phyloP scores from a whole-genome alignment of 2,797 vertebrate species.

The Falco biarmicus region DNA sequence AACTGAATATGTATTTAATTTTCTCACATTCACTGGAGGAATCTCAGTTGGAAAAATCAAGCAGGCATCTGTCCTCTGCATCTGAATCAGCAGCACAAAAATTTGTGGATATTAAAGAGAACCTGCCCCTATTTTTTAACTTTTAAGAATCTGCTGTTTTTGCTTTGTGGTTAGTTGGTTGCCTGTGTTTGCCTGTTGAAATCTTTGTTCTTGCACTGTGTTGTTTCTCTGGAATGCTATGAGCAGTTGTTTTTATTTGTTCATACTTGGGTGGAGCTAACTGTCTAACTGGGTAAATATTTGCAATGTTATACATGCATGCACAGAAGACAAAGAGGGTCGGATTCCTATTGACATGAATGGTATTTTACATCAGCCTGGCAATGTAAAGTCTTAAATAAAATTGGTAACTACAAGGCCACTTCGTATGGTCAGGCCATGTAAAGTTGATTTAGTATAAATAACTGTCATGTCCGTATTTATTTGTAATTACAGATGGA shows the following conservation, averaged over 20 bases:
- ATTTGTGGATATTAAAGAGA: neutral
- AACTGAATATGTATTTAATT: neutral
- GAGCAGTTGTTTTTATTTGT: slow-evolving; percentile 67
- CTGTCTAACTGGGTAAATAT: slow-evolving; percentile 46
- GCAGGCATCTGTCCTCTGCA: neutral
- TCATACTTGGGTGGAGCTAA: slow-evolving; percentile 1
- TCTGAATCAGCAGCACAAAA: neutral
- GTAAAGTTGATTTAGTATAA: neutral
- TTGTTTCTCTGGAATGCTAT: slow-evolving; percentile 49
- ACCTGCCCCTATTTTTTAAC: neutral
- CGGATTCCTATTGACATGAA: neutral
- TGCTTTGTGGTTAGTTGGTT: neutral
- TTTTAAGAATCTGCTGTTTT: neutral
- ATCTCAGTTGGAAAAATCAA: slow-evolving; percentile 11
- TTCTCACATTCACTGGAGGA: neutral
- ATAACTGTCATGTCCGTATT: neutral
- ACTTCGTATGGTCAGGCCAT: neutral
- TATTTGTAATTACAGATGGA: neutral
- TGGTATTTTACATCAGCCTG: neutral
- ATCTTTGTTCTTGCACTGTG: slow-evolving; percentile 21
- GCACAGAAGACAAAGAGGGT: neutral
- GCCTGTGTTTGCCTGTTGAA: neutral
- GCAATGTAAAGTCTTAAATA: neutral
- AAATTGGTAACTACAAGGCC: neutral
- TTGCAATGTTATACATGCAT: slow-evolving; percentile 3